Evolutionary conservation across 2,797 vertebrate genomes (phyloP), one percentile per base, ranked within the genome.

Genomic region (Parambassis ranga): DNA sequence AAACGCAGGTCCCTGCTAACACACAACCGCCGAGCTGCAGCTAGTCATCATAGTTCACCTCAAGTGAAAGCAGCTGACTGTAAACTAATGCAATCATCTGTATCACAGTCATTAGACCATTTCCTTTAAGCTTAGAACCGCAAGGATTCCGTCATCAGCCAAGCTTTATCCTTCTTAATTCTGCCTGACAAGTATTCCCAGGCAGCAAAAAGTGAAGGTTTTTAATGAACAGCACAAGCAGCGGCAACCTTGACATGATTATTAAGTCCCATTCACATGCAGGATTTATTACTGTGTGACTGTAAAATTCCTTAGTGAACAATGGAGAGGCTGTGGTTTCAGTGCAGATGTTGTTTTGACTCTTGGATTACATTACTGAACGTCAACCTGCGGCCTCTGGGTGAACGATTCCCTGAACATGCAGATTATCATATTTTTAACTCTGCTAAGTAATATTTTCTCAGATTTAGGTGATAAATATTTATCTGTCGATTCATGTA

Each of bases 151-250:
- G 4, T 62, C 48, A 82, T 90, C 85, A 89, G 46, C 65, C 43
- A 2, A 26, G 57, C 58, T 77, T 83, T 65, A 80, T 75, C 44
- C 68, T 46, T 52, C 38, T 64, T 81, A 72, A 79, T 82, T 84
- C 76, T 51, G 35, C 55, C 71, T 86, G 87, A 86, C 85, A 80
- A 67, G 70, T 62, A 79, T 87, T 87, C 84, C 86, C 83, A 71
- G 18, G 70, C 53, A 82, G 65, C 56, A 50, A n/a, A 71, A 82
- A 72, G 43, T 47, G 70, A 71, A 71, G 14, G 39, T 68, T 71
- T 81, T 79, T 80, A 85, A 88, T 80, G 75, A 85, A 73, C 61
- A 44, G 60, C 62, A 60, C 70, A 73, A 59, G 64, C 52, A 39
- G 60, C 5, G 62, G 65, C 65, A 60, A 61, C 62, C 11, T 51